Base-by-base conservation (phyloP, 2,888 invertebrate genomes). In the Phengaris arion region DNA sequence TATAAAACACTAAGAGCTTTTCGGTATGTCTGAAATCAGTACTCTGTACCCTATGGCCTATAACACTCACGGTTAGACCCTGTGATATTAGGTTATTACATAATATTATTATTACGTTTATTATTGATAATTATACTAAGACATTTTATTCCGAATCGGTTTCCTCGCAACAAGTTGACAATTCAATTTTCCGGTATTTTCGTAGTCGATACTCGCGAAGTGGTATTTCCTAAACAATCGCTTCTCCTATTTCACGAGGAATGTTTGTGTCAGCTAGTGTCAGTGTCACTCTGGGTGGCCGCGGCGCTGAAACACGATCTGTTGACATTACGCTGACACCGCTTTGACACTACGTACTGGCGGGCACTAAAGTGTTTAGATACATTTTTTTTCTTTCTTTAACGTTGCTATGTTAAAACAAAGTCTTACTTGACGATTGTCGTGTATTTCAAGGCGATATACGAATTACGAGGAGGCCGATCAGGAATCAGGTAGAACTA, bases 211-310 rank as follows among this genome's bases (percentile, higher is more conserved):
- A 10, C 59, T 8, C 57, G 57, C 57, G 57, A 57, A 15, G 59
- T 10, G 10, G 9, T 59, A n/a, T 52, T 73, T 73, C 35, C 45
- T 45, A 59, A 59, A 59, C 74, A 74, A 74, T 74, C 15, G 48
- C 10, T 51, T 64, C 12, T 64, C 46, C 64, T 59, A 59, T 57
- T 74, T 64, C 64, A 51, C 13, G 10, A 52, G 48, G 70, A 70
- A 70, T 70, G 46, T 51, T 15, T 46, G 6, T 73, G n/a, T 57
- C 22, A 59, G 12, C 22, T n/a, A 13, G 51, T 45, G 46, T 59
- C 13, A 55, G 46, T 22, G 22, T n/a, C 12, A 48, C 59, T 35
- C 48, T 79, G 79, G 78, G 80, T 80, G 80, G 80, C 54, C 80
- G 64, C 59, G 46, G 64, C 64, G 46, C 22, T 52, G 77, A 76